These are phyloP conservation scores for Umimayanthus kanabou DNA, from an alignment of 92 coral and sea anemone genomes.

Conservation along the genomic window DNA sequence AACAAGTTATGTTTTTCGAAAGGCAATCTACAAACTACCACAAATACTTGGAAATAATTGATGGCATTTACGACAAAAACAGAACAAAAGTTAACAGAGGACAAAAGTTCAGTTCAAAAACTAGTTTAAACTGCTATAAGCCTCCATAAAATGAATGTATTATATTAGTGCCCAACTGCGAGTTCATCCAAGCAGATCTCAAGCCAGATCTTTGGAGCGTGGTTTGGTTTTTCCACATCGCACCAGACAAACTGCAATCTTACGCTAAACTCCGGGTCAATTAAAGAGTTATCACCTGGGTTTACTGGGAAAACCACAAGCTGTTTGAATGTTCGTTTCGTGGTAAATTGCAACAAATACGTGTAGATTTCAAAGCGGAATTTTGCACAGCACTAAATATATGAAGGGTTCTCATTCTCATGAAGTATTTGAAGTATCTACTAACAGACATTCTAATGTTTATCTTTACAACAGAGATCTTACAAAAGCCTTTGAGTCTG, in stretches of 20 bases:
- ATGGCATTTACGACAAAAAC: no score
- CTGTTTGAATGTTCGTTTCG: background rate
- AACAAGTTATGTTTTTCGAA: background rate
- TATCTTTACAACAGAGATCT: background rate
- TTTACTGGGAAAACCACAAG: background rate
- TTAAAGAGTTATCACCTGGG: background rate
- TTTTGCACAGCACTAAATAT: background rate
- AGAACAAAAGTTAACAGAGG: no score
- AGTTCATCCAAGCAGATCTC: background rate
- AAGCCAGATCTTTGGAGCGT: background rate
- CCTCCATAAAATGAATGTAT: background rate
- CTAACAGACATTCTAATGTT: no score
- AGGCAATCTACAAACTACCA: background rate
- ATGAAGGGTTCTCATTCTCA: background rate
- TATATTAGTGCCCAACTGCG: background rate
- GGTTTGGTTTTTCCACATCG: no score
- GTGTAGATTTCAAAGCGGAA: constrained; percentile 30
- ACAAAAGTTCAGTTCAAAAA: background rate
- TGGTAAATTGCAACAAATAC: background rate
- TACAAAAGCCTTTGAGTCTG: background rate
- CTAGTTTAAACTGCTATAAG: background rate
- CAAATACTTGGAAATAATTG: background rate
- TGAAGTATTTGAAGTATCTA: background rate
- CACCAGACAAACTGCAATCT: background rate
- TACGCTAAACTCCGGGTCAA: background rate